A percentile compares a stretch with the other conserved stretches of the same genome.
Conservation (phyloP, 53 echinoderm and acorn worm genomes). For the Pentamera pediparva region DNA sequence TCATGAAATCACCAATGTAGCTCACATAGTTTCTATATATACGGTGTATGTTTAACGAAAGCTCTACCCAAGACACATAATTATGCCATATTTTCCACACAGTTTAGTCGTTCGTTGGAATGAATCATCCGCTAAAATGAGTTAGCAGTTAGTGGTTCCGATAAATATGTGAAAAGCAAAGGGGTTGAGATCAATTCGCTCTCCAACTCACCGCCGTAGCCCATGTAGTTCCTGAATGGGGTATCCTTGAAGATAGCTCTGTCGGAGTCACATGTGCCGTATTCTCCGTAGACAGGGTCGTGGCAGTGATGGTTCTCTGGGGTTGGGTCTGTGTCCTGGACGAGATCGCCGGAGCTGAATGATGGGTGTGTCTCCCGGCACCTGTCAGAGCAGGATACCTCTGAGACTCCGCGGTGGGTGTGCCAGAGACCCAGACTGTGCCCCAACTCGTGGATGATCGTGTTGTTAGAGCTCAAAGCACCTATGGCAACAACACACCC, state of each 20-base stretch:
- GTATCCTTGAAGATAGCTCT: slow-evolving; percentile 52
- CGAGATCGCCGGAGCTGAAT: slow-evolving; percentile 64
- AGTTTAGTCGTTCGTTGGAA: no score
- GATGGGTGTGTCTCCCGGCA: slow-evolving; percentile 67
- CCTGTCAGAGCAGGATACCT: slow-evolving; percentile 48
- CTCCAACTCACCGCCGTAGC: slow-evolving; percentile 56
- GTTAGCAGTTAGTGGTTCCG: no score
- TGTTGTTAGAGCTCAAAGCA: slow-evolving; percentile 34
- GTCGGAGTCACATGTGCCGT: slow-evolving; percentile 43
- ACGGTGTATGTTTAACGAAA: not conserved
- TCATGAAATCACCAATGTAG: no score
- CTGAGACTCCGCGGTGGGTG: slow-evolving; percentile 75
- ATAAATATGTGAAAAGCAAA: no score
- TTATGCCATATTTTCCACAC: no score
- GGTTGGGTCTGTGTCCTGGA: slow-evolving; percentile 86
- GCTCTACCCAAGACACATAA: no score
- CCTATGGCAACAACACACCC: slow-evolving; percentile 63
- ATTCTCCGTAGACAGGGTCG: slow-evolving; percentile 59
- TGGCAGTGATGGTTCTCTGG: slow-evolving; percentile 69
- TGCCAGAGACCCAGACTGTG: slow-evolving; percentile 88
- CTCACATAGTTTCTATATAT: no score
- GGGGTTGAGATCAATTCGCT: not conserved
- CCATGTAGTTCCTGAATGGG: slow-evolving; percentile 85
- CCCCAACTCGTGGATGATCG: slow-evolving; percentile 84
- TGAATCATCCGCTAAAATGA: no score